Base-by-base conservation (phyloP, 1,140 invertebrate species). In the Lordiphosa mommai region DNA sequence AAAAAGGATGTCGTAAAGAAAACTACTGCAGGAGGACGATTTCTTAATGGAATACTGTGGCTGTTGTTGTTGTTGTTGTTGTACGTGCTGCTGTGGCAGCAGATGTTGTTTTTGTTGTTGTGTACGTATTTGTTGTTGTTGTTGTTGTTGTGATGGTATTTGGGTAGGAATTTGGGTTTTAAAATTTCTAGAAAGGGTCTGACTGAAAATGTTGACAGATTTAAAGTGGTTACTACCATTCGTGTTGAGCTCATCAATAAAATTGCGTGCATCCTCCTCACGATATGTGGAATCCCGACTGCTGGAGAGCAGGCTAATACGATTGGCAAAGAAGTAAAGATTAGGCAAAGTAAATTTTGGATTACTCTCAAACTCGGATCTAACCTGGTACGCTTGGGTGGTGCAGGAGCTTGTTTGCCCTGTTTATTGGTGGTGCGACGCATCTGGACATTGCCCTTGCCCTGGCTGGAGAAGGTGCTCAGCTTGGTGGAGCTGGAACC, bases 381-480 rank as follows among this genome's bases (percentile, higher is more conserved):
- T 50, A 91, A 97, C 95, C 96, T 97, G 36, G 97, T 98, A 70
- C 97, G 91, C 90, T 98, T 98, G 3, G 97, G 97, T 58, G 97
- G 97, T 2, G 96, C 95, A 16, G 97, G 97, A n/a, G 96, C 96
- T 88, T 96, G 95, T 88, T 97, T 98, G 61, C 96, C 96, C 82
- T 95, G 95, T 61, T 94, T 94, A 89, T 96, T 96, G 40, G 95
- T 96, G 27, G 94, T 94, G 76, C 95, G 91, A 58, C 96, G 91
- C 92, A 97, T 93, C 89, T 96, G 96, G 30, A 97, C 96, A 56
- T 91, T 92, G 63, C 91, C 91, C 16, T 91, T 88, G 44, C 89
- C 89, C 59, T 91, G 91, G 69, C 92, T 92, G 58, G 88, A 88
- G 86, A 94, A 94, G 12, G 93, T 94, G 61, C 91, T 93, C 33